Conservation (phyloP, 2,888 invertebrate species). For the Polia nebulosa region DNA sequence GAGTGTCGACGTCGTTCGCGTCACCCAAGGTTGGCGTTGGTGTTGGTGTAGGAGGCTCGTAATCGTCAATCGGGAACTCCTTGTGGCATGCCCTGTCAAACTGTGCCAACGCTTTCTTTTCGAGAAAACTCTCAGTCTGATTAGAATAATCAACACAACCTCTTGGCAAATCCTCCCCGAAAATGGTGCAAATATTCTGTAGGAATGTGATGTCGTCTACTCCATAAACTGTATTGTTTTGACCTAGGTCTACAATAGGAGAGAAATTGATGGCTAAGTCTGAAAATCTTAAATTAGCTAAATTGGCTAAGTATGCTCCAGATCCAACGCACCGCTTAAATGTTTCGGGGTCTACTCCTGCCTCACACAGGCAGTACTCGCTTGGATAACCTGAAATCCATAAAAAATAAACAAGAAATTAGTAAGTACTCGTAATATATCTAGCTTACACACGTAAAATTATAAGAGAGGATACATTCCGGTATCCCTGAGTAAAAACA, state of each 20-base stretch:
- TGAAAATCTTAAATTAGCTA: slow-evolving; percentile 31
- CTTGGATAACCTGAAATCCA: slow-evolving; percentile 32
- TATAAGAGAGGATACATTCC: too few species aligned
- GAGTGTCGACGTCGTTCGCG: too few species aligned
- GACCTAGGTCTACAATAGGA: slow-evolving; percentile 42
- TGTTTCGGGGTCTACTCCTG: slow-evolving; percentile 18
- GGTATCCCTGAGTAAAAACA: too few species aligned
- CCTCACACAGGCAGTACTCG: slow-evolving; percentile 17
- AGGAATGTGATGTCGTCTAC: slow-evolving; percentile 72
- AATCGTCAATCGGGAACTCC: slow-evolving; percentile 3
- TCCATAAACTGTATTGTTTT: slow-evolving; percentile 63
- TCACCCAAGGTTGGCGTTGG: too few species aligned
- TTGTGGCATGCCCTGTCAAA: slow-evolving; percentile 43
- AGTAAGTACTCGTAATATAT: too few species aligned
- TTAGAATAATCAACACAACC: slow-evolving; percentile 69
- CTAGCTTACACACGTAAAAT: not conserved
- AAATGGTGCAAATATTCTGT: slow-evolving; percentile 78
- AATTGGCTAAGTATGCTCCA: slow-evolving; percentile 14
- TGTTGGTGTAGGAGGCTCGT: not conserved
- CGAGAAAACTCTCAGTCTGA: slow-evolving; percentile 18
- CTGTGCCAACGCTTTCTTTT: slow-evolving; percentile 41
- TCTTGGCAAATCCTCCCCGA: slow-evolving; percentile 72
- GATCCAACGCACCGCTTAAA: slow-evolving; percentile 47
- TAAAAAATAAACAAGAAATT: not conserved
- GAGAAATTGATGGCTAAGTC: slow-evolving; percentile 36